Evolutionary conservation across 2,797 vertebrate species (phyloP).

Genomic region (Betta splendens): DNA sequence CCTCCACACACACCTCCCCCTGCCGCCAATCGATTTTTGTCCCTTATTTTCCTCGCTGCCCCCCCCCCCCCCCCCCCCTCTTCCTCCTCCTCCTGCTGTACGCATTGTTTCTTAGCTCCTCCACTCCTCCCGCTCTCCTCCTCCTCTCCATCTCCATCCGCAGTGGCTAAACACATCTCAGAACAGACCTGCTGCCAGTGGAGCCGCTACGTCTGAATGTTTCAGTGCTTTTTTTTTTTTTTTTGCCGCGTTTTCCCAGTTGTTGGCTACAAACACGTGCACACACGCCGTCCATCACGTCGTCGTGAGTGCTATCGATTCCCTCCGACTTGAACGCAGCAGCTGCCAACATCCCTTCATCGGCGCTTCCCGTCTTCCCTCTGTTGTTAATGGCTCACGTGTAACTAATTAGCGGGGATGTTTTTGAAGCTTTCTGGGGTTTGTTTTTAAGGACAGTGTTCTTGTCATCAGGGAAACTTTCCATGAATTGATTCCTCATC

Average conservation of each 20-base stretch:
- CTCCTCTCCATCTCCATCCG: slow-evolving; percentile 7
- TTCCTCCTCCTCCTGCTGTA: slow-evolving; percentile 1
- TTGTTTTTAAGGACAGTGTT: not conserved
- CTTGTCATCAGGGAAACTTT: slow-evolving; percentile 34
- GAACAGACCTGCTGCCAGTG: slow-evolving; percentile 42
- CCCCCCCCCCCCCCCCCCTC: slow-evolving; percentile 3
- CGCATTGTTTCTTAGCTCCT: slow-evolving; percentile 30
- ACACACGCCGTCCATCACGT: not conserved
- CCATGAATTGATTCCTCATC: not conserved
- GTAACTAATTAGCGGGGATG: slow-evolving; percentile 33
- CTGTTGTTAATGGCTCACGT: slow-evolving; percentile 26
- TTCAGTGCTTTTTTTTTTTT: not conserved
- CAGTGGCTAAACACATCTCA: slow-evolving; percentile 33
- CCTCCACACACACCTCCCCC: slow-evolving; percentile 30
- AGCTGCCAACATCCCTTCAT: slow-evolving; percentile 36
- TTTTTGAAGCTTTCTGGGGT: not conserved
- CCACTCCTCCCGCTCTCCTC: slow-evolving; percentile 16
- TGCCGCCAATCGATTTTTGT: slow-evolving; percentile 49
- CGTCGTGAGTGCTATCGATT: slow-evolving; percentile 29
- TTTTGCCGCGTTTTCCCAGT: slow-evolving; percentile 11
- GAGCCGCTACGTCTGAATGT: not conserved
- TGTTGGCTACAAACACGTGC: slow-evolving; percentile 28
- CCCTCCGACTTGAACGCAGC: slow-evolving; percentile 28
- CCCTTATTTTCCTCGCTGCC: slow-evolving; percentile 47
- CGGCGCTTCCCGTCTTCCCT: slow-evolving; percentile 3